Conservation (phyloP, 2,113 vertebrate species). For the Planiliza haematocheilus region DNA sequence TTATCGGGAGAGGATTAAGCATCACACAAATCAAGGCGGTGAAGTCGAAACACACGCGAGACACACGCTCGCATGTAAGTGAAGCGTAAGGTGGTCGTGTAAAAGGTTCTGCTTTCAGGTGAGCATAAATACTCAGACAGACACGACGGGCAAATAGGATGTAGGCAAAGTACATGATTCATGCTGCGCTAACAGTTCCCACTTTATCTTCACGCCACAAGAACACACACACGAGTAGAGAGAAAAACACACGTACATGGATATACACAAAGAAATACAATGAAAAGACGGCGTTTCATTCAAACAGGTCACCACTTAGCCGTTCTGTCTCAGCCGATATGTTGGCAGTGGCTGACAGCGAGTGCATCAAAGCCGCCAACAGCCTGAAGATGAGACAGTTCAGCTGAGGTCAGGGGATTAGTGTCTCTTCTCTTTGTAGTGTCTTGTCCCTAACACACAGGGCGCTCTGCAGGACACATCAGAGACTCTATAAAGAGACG, state of each 20-base stretch:
- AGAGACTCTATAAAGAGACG: background rate
- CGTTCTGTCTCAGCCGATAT: slow-evolving; percentile 29
- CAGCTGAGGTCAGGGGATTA: slow-evolving; percentile 62
- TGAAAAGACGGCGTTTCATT: slow-evolving; percentile 8
- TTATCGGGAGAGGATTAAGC: slow-evolving; percentile 66
- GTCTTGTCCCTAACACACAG: slow-evolving; percentile 32
- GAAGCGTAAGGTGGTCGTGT: slow-evolving; percentile 5
- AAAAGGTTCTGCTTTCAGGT: slow-evolving; percentile 39
- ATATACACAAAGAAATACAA: slow-evolving; percentile 9
- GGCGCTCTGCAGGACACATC: slow-evolving; percentile 3
- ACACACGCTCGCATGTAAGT: slow-evolving; percentile 14
- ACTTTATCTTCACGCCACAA: slow-evolving; percentile 36
- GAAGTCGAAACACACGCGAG: background rate
- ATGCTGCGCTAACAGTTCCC: slow-evolving; percentile 31
- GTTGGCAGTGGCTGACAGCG: slow-evolving; percentile 49
- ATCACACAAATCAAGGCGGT: slow-evolving; percentile 67
- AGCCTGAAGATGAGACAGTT: slow-evolving; percentile 60
- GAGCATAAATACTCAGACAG: slow-evolving; percentile 22
- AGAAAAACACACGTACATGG: background rate
- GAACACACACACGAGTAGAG: background rate
- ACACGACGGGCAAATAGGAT: slow-evolving; percentile 5
- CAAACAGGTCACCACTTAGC: slow-evolving; percentile 42
- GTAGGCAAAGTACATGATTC: slow-evolving; percentile 26
- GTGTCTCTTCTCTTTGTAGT: slow-evolving; percentile 37
- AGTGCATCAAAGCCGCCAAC: slow-evolving; percentile 39